Base-by-base conservation (phyloP, 2,797 vertebrate genomes). In the Coccyzus lansbergi region DNA sequence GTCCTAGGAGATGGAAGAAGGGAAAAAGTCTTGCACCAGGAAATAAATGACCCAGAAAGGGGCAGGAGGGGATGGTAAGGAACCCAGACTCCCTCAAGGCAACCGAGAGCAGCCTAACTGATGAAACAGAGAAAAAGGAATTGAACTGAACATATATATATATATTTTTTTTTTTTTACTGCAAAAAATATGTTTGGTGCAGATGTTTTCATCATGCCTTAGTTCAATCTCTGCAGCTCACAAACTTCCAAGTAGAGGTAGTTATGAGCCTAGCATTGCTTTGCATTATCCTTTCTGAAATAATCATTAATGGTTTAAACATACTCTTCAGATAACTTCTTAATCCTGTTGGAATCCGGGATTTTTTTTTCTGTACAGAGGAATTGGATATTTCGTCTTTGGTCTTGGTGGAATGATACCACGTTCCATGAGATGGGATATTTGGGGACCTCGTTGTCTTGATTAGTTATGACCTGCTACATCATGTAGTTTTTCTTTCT, bases 41-140 rank as follows among this genome's bases (percentile, higher is more conserved):
- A 62, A 60, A n/a, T 6, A 62, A 60, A n/a, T 6, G 4, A 5
- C 13, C 19, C 44, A 46, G n/a, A 42, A 68, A 64, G 25, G 12
- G 14, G 8, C 38, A 40, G 29, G 29, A 56, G 8, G 12, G 31
- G 6, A 33, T 0, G 0, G 10, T 1, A 6, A 38, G 10, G 34
- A 46, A 18, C 25, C 36, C 3, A 0, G 10, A 46, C 11, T 65
- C 2, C 24, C 5, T 8, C 59, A 34, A 24, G 49, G 14, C 68
- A 49, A 29, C 26, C 33, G n/a, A 55, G 29, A 63, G 60, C 33
- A 42, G 24, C 31, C 56, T 13, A 12, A 15, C 18, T 65, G 29
- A 7, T 12, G 19, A 49, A 74, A 31, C 10, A 1, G 22, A 21
- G 38, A 60, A 26, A 7, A 16, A 65, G 17, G 12, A 60, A 40